Conservation (phyloP, 2,113 vertebrate genomes). For the Phalacrocorax carbo region DNA sequence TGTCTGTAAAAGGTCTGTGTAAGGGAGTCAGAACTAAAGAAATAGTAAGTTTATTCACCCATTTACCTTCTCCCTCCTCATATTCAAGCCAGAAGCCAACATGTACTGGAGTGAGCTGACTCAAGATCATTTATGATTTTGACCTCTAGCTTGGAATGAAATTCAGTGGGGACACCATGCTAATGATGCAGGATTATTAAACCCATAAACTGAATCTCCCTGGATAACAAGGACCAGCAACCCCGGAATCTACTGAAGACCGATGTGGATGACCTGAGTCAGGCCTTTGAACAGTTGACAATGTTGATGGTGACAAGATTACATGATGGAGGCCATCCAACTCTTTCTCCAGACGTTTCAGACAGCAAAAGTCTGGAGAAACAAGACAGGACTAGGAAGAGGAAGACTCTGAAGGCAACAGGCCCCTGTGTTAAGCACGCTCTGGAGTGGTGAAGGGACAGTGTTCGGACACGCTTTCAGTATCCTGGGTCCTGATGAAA, state of each 20-base stretch:
- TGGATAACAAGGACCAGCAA: background rate
- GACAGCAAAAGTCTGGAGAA: background rate
- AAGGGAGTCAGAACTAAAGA: background rate
- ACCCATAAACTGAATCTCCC: fast-evolving
- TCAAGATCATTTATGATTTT: background rate
- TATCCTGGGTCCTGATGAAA: background rate
- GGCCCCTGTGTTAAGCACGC: background rate
- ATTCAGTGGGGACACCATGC: background rate
- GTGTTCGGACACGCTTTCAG: background rate
- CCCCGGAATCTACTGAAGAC: background rate
- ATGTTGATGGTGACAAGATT: fast-evolving
- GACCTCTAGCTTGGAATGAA: background rate
- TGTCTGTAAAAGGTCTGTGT: background rate
- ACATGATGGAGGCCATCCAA: background rate
- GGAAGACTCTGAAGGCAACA: background rate
- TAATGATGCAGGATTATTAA: background rate
- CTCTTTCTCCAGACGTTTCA: background rate
- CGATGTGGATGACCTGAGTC: background rate
- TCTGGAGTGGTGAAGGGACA: background rate
- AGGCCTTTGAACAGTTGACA: background rate
- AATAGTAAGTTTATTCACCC: background rate
- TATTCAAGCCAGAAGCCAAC: background rate
- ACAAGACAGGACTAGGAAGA: background rate
- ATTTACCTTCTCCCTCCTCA: background rate
- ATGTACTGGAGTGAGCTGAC: fast-evolving